Evolutionary conservation across 2,888 invertebrate genomes (phyloP), one percentile per base, ranked within the genome.

Genomic region (Hoplodrina ambigua): DNA sequence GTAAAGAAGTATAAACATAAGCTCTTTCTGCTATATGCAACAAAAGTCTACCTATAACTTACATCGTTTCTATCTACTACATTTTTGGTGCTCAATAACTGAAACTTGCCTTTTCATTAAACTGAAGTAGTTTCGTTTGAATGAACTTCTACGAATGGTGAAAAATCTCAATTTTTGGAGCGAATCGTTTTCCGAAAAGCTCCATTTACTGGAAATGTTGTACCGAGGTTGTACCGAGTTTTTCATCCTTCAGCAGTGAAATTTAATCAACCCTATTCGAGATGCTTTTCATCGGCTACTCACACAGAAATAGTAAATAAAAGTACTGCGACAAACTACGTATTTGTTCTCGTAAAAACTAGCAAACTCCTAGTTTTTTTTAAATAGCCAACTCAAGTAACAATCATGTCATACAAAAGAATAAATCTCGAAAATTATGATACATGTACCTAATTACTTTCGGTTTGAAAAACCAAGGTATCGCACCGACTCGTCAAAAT

Each of bases 211-310:
- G 52, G 59, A 68, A 58, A 63, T 63, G n/a, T n/a, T n/a, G n/a
- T n/a, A n/a, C 20, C 44, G 53, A 58, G 55, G 65, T 67, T 66
- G 11, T 37, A 56, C 55, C 53, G 68, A 59, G 59, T 75, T 75
- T 78, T 75, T 71, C 52, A 69, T 55, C 49, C 49, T 66, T 41
- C 61, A 57, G 11, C 37, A 50, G 49, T 64, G 57, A 75, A 75
- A 80, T 73, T 70, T 72, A 78, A 84, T 84, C 78, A 81, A 72
- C 44, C 61, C 62, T 52, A 72, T 57, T 71, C 55, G 52, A 69
- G 66, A 66, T 59, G 54, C 56, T 75, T 75, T 81, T 74, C 78
- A 60, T 33, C 52, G 53, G 30, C 57, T 65, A 59, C 49, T 69
- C 64, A 56, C 33, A 59, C 37, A 67, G 52, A 67, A 79, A 59